Evolutionary conservation across 2,888 invertebrate species (phyloP), one percentile per base, ranked within the genome.

Genomic region (Drosophila subquinaria): DNA sequence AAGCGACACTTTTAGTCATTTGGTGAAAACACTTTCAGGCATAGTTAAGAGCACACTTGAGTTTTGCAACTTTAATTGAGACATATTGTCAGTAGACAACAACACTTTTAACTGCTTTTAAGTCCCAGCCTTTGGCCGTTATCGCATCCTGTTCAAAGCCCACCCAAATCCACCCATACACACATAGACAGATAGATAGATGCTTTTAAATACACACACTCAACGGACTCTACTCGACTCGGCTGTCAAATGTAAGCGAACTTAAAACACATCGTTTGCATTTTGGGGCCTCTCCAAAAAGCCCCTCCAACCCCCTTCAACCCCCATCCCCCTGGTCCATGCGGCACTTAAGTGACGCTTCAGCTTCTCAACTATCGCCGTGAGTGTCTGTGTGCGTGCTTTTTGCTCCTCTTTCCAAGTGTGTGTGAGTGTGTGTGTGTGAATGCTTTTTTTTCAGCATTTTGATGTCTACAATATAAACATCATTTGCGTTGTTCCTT

Each of bases 231-330:
- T 47, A 70, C 85, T 81, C 72, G 35, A 70, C 70, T 74, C 69
- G 71, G 74, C 88, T 88, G 86, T 88, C 86, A 88, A 83, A 88
- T 88, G 84, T 84, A 88, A 88, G 89, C 87, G 84, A 88, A 84
- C 89, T 85, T 88, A 85, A 88, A 85, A 85, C 89, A 89, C 84
- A 83, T 85, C 84, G 84, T 85, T 88, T 85, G 84, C 84, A 85
- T 85, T 88, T 78, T 79, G 78, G 71, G 47, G 55, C 35, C 10
- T n/a, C 64, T 36, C 27, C 47, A 3, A 40, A 27, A 13, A 23
- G n/a, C 47, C 23, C 48, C 50, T 13, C 40, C 1, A n/a, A n/a
- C 30, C 40, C 11, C 13, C 23, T 15, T 30, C 20, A 15, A 10
- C 9, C 33, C 9, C 38, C 35, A n/a, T 10, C 47, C 47, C 48